Percentiles rank a stretch among this genome's conserved stretches.
phyloP scores from a whole-genome alignment of 2,113 vertebrate species.

The Carassius carassius region DNA sequence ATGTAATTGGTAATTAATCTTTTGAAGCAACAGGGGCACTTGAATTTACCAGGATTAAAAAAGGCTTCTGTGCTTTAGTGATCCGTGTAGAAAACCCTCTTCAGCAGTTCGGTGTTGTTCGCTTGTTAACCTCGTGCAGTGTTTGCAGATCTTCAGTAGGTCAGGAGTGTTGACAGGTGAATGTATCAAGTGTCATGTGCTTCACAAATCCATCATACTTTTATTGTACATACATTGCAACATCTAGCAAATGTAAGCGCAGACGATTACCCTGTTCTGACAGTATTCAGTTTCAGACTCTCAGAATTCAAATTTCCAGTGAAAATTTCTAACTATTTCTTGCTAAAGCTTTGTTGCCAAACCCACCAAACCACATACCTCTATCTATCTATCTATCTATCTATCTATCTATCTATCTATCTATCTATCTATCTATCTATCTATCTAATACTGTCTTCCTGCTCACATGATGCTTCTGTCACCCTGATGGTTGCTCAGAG shows the following conservation, averaged over 20 bases:
- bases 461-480: conserved; percentile 16
- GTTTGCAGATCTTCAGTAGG: neutral
- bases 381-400: too few relatives aligned
- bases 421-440: too few relatives aligned
- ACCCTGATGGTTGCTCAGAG: neutral
- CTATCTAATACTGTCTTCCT: neutral
- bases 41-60: neutral
- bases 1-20: neutral
- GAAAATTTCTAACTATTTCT: too few relatives aligned
- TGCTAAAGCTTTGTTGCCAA: neutral
- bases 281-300: neutral
- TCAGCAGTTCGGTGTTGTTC: neutral
- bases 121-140: neutral
- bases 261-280: neutral
- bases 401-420: too few relatives aligned
- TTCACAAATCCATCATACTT: neutral
- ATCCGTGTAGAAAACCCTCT: neutral
- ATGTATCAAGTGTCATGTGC: conserved; percentile 7
- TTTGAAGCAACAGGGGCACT: neutral
- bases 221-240: neutral
- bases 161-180: neutral
- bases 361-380: too few relatives aligned
- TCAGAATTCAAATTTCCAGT: neutral
- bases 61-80: neutral
- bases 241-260: neutral